Evolutionary conservation across 2,797 vertebrate species (phyloP).

Genomic region (Brotula barbata): DNA sequence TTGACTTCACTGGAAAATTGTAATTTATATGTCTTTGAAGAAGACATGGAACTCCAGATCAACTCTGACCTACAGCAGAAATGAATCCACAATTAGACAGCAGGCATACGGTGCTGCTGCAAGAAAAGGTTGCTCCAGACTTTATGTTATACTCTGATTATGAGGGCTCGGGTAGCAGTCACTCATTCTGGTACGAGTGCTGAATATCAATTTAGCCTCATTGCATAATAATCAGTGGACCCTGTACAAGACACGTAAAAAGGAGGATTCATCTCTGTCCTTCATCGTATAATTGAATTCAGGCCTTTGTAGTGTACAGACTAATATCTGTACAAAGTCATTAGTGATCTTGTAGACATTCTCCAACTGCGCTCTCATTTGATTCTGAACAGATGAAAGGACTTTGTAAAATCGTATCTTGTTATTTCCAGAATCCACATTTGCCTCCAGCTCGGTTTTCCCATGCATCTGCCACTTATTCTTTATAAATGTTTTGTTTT

Average conservation of each 20-base stretch:
- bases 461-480: constrained; percentile 10
- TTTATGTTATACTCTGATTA: background rate
- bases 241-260: no score
- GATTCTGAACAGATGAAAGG: constrained; percentile 36
- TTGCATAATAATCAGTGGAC: background rate
- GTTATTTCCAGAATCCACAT: constrained; percentile 14
- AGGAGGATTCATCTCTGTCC: background rate
- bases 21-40: constrained; percentile 13
- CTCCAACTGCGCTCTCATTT: constrained; percentile 23
- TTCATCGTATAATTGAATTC: constrained; percentile 22
- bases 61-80: constrained; percentile 21
- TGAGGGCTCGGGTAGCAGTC: background rate
- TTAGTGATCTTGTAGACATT: constrained; percentile 28
- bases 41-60: constrained; percentile 5
- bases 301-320: constrained; percentile 35
- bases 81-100: constrained; percentile 17
- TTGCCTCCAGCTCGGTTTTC: constrained; percentile 16
- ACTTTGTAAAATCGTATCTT: constrained; percentile 17
- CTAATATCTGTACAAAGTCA: constrained; percentile 31
- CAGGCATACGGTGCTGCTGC: constrained; percentile 2
- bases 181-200: constrained; percentile 5
- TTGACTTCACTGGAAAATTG: background rate
- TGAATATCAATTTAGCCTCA: background rate
- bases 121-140: constrained; percentile 6
- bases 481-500: constrained; percentile 27